Base-by-base conservation (phyloP, 2,113 vertebrate genomes). In the Ceyx margarethae region DNA sequence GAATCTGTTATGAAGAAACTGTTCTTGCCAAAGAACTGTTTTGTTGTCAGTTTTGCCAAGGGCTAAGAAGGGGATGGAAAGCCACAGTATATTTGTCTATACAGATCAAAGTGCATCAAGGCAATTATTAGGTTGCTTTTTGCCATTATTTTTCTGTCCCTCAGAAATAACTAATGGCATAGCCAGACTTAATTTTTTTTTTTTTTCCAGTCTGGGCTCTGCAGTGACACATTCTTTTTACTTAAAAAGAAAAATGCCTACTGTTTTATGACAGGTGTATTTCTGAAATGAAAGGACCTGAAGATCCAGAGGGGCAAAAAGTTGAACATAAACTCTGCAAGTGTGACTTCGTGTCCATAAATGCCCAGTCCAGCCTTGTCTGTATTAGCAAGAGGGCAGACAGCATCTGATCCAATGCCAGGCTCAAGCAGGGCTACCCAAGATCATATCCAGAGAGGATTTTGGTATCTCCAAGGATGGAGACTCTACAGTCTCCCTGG, bases 211-310 rank as follows among this genome's bases (percentile, higher is more conserved):
- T 21, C 54, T 28, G 13, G 23, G 15, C 4, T 80, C 56, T 74
- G 56, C 7, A 45, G 10, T n/a, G 51, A 16, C 0, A 1, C 13
- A 15, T 5, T 26, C 1, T 62, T 81, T 74, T 56, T 46, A 46
- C 3, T 57, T 66, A 12, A 88, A 65, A 76, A 46, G 5, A 16
- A 48, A 71, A 57, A 37, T 35, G 53, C 17, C 5, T 10, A 42
- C 11, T 4, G 2, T 23, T 65, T 17, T 14, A 56, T 2, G 2
- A 6, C 28, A 73, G 18, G 3, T 74, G 0, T 1, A 15, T 4
- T 29, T 78, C 17, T 53, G n/a, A 2, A 57, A 78, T 72, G 60
- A 60, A 3, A 33, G 4, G 7, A 51, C 11, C 9, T 37, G 48
- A 84, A 31, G 3, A 4, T 56, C 40, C 58, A 85, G 6, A 2